Conservation (phyloP, 2,888 invertebrate genomes). For the Synergus japonicus region DNA sequence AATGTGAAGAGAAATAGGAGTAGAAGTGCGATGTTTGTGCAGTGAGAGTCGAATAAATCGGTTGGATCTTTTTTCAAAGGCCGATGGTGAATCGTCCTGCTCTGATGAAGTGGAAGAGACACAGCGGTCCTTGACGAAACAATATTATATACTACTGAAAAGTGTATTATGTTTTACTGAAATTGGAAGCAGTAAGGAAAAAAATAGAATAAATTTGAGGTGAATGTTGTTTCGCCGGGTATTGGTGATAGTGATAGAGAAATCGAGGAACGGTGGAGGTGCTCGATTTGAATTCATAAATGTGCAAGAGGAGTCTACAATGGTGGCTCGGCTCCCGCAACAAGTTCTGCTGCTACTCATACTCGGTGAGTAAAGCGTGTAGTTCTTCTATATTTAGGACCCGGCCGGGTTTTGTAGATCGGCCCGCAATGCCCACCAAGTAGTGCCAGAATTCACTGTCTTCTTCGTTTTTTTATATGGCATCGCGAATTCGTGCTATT, state of each 20-base stretch:
- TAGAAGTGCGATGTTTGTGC: slow-evolving; percentile 35
- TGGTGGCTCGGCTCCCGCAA: slow-evolving; percentile 75
- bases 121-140: slow-evolving; percentile 18
- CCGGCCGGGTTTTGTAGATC: slow-evolving; percentile 59
- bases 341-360: slow-evolving; percentile 74
- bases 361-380: slow-evolving; percentile 70
- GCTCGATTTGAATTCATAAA: slow-evolving; percentile 72
- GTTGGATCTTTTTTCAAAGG: slow-evolving; percentile 24
- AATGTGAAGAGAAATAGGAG: slow-evolving; percentile 35
- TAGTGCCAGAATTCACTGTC: slow-evolving; percentile 55
- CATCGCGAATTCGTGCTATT: slow-evolving; percentile 16
- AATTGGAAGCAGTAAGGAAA: not conserved
- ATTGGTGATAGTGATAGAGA: slow-evolving; percentile 66
- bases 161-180: not conserved
- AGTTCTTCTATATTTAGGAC: slow-evolving; percentile 64
- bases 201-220: slow-evolving; percentile 27
- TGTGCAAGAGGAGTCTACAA: slow-evolving; percentile 72
- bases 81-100: slow-evolving; percentile 20
- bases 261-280: slow-evolving; percentile 61
- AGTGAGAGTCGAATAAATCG: slow-evolving; percentile 20
- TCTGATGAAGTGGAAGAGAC: not conserved
- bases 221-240: slow-evolving; percentile 53
- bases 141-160: not conserved
- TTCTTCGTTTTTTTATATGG: slow-evolving; percentile 45
- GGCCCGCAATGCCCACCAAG: slow-evolving; percentile 50